Percentiles rank a stretch among this genome's conserved stretches.
Conservation (phyloP, 2,113 vertebrate genomes). For the Ptilorrhoa leucosticta region DNA sequence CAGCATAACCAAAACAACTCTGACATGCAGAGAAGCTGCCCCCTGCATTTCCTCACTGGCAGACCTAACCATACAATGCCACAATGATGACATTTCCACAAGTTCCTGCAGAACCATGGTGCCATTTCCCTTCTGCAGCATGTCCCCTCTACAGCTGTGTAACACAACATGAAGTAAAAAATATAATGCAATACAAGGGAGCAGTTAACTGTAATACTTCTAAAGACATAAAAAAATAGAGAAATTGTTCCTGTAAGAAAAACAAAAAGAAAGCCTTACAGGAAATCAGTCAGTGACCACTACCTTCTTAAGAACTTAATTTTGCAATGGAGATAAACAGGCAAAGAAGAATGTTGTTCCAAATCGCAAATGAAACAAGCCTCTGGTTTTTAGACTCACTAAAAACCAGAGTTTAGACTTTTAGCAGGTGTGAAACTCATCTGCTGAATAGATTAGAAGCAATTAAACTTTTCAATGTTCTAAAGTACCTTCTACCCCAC, state of each 20-base stretch:
- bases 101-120: neutral
- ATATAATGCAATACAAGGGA: neutral
- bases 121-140: neutral
- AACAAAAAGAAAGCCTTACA: neutral
- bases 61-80: neutral
- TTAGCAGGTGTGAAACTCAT: neutral
- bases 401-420: too few species aligned
- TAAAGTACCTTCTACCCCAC: neutral
- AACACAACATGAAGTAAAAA: neutral
- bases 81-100: rapidly evolving
- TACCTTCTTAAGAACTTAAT: neutral
- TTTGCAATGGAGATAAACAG: neutral
- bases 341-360: neutral
- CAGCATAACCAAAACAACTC: neutral
- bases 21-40: neutral
- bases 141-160: neutral
- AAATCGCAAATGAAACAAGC: neutral
- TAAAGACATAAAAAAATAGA: neutral
- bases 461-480: neutral
- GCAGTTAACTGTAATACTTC: neutral
- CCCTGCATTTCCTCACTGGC: neutral
- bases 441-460: neutral
- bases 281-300: neutral
- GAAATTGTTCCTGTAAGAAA: neutral
- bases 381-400: neutral